Conservation (phyloP, 1,140 invertebrate genomes). For the Aphelinus certus region DNA sequence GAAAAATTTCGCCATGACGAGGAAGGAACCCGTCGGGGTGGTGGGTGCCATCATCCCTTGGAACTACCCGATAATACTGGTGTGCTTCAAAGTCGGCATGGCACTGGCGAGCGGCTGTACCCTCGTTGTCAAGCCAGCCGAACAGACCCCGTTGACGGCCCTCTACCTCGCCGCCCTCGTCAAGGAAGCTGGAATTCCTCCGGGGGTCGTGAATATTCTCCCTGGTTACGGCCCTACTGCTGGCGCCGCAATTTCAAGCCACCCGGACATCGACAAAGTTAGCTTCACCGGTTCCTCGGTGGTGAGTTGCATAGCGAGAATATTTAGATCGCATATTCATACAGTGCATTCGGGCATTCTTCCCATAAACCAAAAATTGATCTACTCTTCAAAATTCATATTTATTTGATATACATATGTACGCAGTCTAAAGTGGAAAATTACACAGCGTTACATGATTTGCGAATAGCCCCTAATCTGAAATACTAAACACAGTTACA, state of each 20-base stretch:
- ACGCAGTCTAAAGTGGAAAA: too few species aligned
- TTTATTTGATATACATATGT: too few species aligned
- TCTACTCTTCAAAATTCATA: too few species aligned
- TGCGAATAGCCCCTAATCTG: too few species aligned
- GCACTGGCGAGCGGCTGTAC: slow-evolving; percentile 77
- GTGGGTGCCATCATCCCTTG: slow-evolving; percentile 86
- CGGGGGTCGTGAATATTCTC: slow-evolving; percentile 74
- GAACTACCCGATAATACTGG: slow-evolving; percentile 85
- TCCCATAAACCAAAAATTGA: too few species aligned
- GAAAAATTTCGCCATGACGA: slow-evolving; percentile 71
- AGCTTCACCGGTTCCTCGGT: slow-evolving; percentile 75
- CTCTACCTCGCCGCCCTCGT: slow-evolving; percentile 73
- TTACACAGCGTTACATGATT: too few species aligned
- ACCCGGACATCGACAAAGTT: slow-evolving; percentile 76
- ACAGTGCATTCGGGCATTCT: too few species aligned
- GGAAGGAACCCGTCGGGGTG: slow-evolving; percentile 82
- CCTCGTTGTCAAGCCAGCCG: slow-evolving; percentile 77
- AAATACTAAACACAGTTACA: too few species aligned
- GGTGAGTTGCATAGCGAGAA: slow-evolving; percentile 26
- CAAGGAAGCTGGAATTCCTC: slow-evolving; percentile 77
- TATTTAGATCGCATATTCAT: too few species aligned
- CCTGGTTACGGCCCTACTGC: slow-evolving; percentile 74
- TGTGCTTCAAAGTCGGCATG: slow-evolving; percentile 82
- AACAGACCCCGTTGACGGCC: slow-evolving; percentile 81
- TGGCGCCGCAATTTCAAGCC: slow-evolving; percentile 72